Evolutionary conservation across 2,797 vertebrate species (phyloP).

Genomic region (Rhabdomys pumilio): DNA sequence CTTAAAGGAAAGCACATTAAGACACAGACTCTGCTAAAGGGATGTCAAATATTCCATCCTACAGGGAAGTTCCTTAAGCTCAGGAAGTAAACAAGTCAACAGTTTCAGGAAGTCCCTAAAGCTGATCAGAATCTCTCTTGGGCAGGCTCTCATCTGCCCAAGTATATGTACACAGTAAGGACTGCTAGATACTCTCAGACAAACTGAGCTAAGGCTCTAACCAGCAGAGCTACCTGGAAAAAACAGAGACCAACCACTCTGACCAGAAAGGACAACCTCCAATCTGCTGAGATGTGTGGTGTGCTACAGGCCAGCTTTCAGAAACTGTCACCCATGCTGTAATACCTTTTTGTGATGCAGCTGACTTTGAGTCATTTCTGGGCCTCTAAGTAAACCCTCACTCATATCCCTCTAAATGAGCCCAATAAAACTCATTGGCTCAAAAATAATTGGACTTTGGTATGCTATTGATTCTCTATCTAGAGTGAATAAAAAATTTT

Average conservation of each 20-base stretch:
- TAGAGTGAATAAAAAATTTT: neutral
- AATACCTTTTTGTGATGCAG: neutral
- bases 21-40: neutral
- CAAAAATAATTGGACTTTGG: neutral
- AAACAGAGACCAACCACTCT: too few species aligned
- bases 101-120: neutral
- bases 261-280: neutral
- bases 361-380: neutral
- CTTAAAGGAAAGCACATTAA: neutral
- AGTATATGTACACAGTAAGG: neutral
- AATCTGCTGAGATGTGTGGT: neutral
- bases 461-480: neutral
- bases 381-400: neutral
- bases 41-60: neutral
- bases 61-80: neutral
- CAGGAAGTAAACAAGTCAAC: neutral
- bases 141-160: neutral
- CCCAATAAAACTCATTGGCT: neutral
- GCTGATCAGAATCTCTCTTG: too few species aligned
- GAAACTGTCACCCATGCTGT: neutral
- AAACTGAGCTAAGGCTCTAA: neutral
- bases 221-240: neutral
- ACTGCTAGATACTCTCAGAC: neutral
- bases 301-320: neutral
- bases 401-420: neutral